These are phyloP conservation scores for Ceraclea dissimilis DNA, from an alignment of 2,888 invertebrate species.

Conservation along the genomic window DNA sequence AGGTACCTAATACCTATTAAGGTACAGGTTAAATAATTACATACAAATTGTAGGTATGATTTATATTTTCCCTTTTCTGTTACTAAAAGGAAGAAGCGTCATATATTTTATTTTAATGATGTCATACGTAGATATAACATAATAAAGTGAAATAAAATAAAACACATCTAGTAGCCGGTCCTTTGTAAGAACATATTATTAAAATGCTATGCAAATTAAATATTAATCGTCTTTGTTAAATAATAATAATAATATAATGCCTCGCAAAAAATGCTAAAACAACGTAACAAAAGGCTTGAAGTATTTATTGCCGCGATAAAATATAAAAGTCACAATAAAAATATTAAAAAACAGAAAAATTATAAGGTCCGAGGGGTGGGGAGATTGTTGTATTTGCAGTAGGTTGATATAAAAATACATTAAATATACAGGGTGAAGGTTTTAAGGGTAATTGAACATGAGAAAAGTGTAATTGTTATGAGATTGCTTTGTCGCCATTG, in stretches of 20 bases:
- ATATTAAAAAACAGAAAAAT: conserved; percentile 13
- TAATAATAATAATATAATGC: not conserved
- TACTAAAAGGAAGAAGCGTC: too few relatives aligned
- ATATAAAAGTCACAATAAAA: conserved; percentile 7
- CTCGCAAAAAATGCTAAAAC: conserved; percentile 5
- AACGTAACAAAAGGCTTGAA: conserved; percentile 5
- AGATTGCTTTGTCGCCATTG: conserved; percentile 25
- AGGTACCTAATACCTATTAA: too few relatives aligned
- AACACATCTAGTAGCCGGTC: not conserved
- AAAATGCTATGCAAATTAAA: conserved; percentile 15
- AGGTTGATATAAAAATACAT: not conserved
- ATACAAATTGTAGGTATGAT: too few relatives aligned
- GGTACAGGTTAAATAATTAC: too few relatives aligned
- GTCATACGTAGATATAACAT: too few relatives aligned
- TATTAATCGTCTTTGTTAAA: conserved; percentile 9
- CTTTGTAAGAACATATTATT: conserved; percentile 5
- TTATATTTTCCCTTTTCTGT: too few relatives aligned
- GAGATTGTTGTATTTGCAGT: not conserved
- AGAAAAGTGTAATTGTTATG: conserved; percentile 24
- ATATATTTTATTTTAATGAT: too few relatives aligned
- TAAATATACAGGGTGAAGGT: conserved; percentile 10
- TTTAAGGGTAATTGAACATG: conserved; percentile 26
- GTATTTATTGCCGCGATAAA: conserved; percentile 15
- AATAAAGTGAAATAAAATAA: too few relatives aligned
- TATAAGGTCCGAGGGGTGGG: not conserved